A percentile compares a stretch with the other conserved stretches of the same genome.
Evolutionary conservation across 1,140 invertebrate genomes (phyloP).

Genomic region (Drosophila truncata): DNA sequence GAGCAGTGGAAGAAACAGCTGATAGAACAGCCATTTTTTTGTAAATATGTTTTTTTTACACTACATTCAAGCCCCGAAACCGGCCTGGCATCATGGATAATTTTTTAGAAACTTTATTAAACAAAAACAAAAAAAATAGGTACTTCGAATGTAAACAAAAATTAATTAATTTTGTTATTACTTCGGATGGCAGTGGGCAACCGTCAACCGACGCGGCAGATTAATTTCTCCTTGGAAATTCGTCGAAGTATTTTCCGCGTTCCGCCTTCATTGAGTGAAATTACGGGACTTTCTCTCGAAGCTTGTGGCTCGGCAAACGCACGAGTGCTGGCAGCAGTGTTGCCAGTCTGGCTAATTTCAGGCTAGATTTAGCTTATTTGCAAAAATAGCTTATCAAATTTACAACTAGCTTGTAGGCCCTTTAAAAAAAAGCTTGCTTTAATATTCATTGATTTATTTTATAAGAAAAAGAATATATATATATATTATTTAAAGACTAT

Average conservation of each 20-base stretch:
- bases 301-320: not conserved
- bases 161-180: not conserved
- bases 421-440: no score
- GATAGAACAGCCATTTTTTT: constrained; percentile 1
- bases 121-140: not conserved
- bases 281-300: constrained; percentile 1
- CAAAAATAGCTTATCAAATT: no score
- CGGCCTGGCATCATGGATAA: not conserved
- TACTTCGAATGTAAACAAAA: constrained; percentile 1
- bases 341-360: no score
- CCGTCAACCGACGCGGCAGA: constrained; percentile 10
- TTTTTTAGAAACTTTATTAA: not conserved
- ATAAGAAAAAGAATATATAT: no score
- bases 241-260: constrained; percentile 3
- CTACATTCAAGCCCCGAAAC: constrained; percentile 5
- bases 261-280: constrained; percentile 6
- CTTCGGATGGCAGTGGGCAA: constrained; percentile 8
- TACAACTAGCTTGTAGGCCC: no score
- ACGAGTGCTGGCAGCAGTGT: no score
- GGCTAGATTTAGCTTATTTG: no score
- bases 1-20: not conserved
- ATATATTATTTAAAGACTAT: no score
- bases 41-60: not conserved
- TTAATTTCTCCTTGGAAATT: constrained; percentile 6
- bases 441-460: no score